A percentile compares a stretch with the other conserved stretches of the same genome.
Conservation (phyloP, 2,888 invertebrate species). For the Sarcophaga subvicina region DNA sequence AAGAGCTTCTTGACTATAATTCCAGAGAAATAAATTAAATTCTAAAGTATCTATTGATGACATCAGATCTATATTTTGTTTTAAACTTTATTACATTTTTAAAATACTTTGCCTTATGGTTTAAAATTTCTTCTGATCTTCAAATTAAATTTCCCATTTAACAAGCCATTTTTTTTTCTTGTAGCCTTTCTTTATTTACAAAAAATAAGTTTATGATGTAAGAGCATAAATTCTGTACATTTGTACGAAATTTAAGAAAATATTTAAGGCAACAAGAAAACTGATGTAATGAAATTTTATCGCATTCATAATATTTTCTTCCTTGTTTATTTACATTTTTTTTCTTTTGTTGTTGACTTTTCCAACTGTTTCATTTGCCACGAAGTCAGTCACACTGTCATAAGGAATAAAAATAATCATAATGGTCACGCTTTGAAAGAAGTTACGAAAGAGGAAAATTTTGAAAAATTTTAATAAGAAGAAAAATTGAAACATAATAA, state of each 20-base stretch:
- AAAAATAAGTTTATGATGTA: too few species aligned
- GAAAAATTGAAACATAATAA: conserved; percentile 46
- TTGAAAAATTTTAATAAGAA: conserved; percentile 47
- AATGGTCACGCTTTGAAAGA: conserved; percentile 49
- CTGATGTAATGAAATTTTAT: conserved; percentile 66
- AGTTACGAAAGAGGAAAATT: conserved; percentile 8
- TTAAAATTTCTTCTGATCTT: too few species aligned
- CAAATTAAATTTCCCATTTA: neutral
- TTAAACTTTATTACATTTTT: too few species aligned
- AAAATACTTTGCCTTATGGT: too few species aligned
- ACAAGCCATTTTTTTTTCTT: neutral
- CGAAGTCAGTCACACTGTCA: conserved; percentile 5
- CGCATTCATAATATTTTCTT: conserved; percentile 58
- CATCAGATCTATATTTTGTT: too few species aligned
- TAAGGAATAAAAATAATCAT: conserved; percentile 48
- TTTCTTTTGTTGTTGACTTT: conserved; percentile 5
- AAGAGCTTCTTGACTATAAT: too few species aligned
- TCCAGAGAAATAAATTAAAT: too few species aligned
- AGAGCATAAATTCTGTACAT: too few species aligned
- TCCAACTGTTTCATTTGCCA: neutral
- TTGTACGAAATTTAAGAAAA: conserved; percentile 58
- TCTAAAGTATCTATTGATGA: too few species aligned
- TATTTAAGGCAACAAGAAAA: conserved; percentile 51
- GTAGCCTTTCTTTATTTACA: neutral
- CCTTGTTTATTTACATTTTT: neutral